phyloP scores from a whole-genome alignment of 2,888 invertebrate species.

The Tyria jacobaeae region DNA sequence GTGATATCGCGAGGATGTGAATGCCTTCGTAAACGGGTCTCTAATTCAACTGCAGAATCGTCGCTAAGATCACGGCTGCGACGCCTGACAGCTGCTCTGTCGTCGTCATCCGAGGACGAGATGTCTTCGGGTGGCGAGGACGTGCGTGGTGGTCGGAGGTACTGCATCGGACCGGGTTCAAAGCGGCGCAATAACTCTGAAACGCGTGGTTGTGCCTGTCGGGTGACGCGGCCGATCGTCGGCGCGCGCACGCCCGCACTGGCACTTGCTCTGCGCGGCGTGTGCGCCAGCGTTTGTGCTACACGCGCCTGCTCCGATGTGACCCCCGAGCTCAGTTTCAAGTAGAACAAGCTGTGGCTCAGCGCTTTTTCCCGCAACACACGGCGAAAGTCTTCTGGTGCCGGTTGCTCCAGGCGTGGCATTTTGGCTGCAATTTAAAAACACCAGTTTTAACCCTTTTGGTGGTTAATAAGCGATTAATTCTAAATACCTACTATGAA shows the following conservation, averaged over 20 bases:
- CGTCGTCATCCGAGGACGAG: slow-evolving; percentile 82
- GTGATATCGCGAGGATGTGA: slow-evolving; percentile 77
- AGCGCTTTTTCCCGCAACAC: slow-evolving; percentile 83
- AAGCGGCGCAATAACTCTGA: slow-evolving; percentile 78
- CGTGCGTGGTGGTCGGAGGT: slow-evolving; percentile 78
- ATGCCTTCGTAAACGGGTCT: slow-evolving; percentile 78
- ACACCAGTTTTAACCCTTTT: not conserved
- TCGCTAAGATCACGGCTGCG: slow-evolving; percentile 81
- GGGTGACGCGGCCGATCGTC: slow-evolving; percentile 70
- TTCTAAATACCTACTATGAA: not conserved
- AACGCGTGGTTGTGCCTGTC: slow-evolving; percentile 77
- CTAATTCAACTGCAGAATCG: slow-evolving; percentile 86
- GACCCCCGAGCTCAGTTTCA: slow-evolving; percentile 77
- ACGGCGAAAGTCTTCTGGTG: slow-evolving; percentile 81
- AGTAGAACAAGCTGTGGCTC: slow-evolving; percentile 82
- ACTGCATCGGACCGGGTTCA: slow-evolving; percentile 82
- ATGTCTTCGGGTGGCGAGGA: slow-evolving; percentile 78
- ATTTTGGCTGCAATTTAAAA: slow-evolving; percentile 55
- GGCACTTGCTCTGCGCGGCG: slow-evolving; percentile 55
- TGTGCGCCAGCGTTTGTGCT: slow-evolving; percentile 44
- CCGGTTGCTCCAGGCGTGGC: slow-evolving; percentile 76
- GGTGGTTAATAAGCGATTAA: not conserved
- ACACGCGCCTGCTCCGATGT: slow-evolving; percentile 59
- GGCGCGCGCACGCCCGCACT: slow-evolving; percentile 77
- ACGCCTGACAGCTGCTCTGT: slow-evolving; percentile 78